Conservation (phyloP, 2,797 vertebrate species). For the Limosa lapponica region DNA sequence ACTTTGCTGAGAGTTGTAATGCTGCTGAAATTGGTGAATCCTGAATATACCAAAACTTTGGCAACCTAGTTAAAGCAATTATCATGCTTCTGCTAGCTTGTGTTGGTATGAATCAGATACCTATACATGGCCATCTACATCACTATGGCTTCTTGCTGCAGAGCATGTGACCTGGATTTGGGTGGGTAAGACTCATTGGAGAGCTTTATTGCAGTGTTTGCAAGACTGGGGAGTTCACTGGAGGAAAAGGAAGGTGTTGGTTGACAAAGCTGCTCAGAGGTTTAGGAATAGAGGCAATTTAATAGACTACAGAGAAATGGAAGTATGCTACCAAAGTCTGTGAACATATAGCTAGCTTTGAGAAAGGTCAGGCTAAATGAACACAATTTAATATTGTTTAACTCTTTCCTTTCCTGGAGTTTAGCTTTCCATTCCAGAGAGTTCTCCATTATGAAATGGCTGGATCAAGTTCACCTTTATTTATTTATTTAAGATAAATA, state of each 20-base stretch:
- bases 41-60: neutral
- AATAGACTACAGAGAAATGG: neutral
- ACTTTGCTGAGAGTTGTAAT: neutral
- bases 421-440: neutral
- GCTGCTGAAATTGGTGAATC: neutral
- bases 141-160: neutral
- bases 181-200: neutral
- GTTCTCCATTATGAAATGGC: neutral
- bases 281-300: neutral
- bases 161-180: neutral
- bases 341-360: neutral
- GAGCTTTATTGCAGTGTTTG: neutral
- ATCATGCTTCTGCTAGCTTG: neutral
- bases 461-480: neutral
- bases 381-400: neutral
- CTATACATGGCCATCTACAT: neutral
- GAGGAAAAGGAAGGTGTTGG: neutral
- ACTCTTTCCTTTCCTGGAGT: neutral
- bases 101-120: neutral
- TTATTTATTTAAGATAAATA: neutral
- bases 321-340: neutral
- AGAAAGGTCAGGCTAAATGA: neutral
- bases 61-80: neutral
- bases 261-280: neutral
- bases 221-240: neutral